phyloP scores from a whole-genome alignment of 2,888 invertebrate species.

The Anthrax anthrax region DNA sequence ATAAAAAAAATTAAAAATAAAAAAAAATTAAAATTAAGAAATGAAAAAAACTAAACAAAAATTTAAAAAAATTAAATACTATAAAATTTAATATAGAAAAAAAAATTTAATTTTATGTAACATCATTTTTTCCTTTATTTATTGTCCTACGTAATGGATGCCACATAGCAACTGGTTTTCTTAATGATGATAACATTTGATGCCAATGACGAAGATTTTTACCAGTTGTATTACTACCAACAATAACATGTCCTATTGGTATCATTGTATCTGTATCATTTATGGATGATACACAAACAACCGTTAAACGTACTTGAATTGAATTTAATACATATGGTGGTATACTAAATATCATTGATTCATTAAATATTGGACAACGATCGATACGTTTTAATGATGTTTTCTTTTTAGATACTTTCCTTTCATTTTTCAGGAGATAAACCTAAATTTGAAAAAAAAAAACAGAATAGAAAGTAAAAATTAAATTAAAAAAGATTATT shows the following conservation, averaged over 20 bases:
- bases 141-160: constrained; percentile 46
- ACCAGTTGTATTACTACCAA: constrained; percentile 58
- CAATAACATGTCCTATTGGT: constrained; percentile 66
- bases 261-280: constrained; percentile 34
- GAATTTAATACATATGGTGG: constrained; percentile 55
- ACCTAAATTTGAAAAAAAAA: constrained; percentile 37
- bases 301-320: constrained; percentile 58
- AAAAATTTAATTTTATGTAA: constrained; percentile 4
- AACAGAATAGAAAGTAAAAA: too few species aligned
- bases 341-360: constrained; percentile 71
- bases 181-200: constrained; percentile 64
- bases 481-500: too few species aligned
- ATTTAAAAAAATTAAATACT: too few species aligned
- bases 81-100: too few species aligned
- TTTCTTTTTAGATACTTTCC: constrained; percentile 68
- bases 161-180: constrained; percentile 77
- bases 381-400: constrained; percentile 62
- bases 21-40: too few species aligned
- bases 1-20: too few species aligned
- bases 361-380: constrained; percentile 65
- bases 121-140: constrained; percentile 6
- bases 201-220: constrained; percentile 65
- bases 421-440: constrained; percentile 63
- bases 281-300: constrained; percentile 34
- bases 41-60: too few species aligned